These are phyloP conservation scores for Distichodus sexfasciatus DNA, from an alignment of 2,797 vertebrate genomes.

Conservation along the genomic window DNA sequence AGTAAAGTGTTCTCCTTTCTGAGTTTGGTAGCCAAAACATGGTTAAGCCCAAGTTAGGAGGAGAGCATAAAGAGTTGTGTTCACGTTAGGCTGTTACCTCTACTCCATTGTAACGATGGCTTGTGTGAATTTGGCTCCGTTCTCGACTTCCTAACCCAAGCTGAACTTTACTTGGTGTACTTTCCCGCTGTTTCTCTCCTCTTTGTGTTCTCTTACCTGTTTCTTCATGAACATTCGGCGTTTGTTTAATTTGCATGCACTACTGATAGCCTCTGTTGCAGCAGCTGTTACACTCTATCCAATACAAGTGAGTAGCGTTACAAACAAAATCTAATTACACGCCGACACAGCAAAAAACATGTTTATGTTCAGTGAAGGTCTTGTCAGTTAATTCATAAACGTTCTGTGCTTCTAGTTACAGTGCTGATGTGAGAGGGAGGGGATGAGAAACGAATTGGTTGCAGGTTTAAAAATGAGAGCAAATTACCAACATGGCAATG, in stretches of 20 bases:
- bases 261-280: background rate
- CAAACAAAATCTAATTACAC: background rate
- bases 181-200: background rate
- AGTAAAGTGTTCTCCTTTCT: conserved; percentile 28
- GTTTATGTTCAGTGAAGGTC: no score
- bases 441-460: no score
- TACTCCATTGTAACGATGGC: no score
- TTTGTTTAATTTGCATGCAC: conserved; percentile 36
- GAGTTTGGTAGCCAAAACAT: conserved; percentile 36
- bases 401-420: no score
- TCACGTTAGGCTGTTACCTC: no score
- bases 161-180: background rate
- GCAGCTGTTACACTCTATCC: conserved; percentile 35
- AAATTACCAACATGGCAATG: no score
- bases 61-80: no score
- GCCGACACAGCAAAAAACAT: background rate
- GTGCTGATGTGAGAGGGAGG: no score
- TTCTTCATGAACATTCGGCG: conserved; percentile 28
- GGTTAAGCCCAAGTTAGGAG: no score
- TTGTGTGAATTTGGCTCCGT: no score
- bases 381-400: no score
- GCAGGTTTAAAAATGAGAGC: no score
- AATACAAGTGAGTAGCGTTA: conserved; percentile 33
- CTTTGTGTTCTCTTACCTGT: background rate
- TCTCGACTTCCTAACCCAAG: background rate